Conservation (phyloP, 1,140 invertebrate species). For the Drosophila sulfurigaster region DNA sequence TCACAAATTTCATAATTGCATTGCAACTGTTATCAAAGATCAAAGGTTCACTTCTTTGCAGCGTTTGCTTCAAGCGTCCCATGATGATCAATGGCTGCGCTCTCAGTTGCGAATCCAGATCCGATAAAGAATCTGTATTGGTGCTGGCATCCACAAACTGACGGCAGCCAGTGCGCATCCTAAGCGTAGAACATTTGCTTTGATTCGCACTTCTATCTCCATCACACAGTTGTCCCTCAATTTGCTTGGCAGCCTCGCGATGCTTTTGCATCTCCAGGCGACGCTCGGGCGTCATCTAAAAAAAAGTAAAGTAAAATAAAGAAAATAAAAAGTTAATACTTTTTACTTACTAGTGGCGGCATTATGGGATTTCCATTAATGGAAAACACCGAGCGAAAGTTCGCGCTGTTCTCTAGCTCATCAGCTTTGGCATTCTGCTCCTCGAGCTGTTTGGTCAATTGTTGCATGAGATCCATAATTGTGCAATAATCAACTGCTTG, state of each 20-base stretch:
- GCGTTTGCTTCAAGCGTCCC: slow-evolving; percentile 42
- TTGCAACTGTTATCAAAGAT: slow-evolving; percentile 58
- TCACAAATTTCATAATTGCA: slow-evolving; percentile 24
- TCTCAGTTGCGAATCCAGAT: not conserved
- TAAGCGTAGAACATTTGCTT: no score
- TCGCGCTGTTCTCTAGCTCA: not conserved
- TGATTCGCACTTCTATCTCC: no score
- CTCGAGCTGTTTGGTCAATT: not conserved
- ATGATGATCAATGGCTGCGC: slow-evolving; percentile 8
- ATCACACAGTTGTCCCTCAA: slow-evolving; percentile 14
- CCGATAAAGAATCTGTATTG: slow-evolving; percentile 10
- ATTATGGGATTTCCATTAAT: slow-evolving; percentile 46
- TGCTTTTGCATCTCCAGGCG: slow-evolving; percentile 52
- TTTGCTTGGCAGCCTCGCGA: slow-evolving; percentile 31
- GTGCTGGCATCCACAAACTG: slow-evolving; percentile 36
- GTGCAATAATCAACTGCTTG: not conserved
- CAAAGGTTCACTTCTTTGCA: slow-evolving; percentile 48
- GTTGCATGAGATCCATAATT: slow-evolving; percentile 5
- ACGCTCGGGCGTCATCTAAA: slow-evolving; percentile 50
- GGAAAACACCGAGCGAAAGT: slow-evolving; percentile 36
- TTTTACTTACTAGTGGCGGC: slow-evolving; percentile 50
- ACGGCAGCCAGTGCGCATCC: not conserved
- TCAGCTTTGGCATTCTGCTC: not conserved
- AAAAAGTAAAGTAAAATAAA: slow-evolving; percentile 2
- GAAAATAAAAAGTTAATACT: not conserved